Evolutionary conservation across 2,797 vertebrate species (phyloP), one percentile per base, ranked within the genome.

Genomic region (Lepus oiostolus): DNA sequence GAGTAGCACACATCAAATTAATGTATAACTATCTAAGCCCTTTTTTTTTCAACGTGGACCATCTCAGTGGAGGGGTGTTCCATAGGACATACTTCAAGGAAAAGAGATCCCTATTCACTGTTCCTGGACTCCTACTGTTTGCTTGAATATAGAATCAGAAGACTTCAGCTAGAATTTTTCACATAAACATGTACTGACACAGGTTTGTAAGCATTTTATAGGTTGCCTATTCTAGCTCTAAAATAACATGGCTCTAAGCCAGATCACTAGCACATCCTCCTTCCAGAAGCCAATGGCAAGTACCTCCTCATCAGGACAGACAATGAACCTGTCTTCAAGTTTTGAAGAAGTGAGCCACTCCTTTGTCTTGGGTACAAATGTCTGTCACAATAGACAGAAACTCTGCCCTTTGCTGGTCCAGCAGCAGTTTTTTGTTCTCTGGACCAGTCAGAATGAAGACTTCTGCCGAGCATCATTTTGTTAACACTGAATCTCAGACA

Each of bases 401-500:
- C 28, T 63, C 60, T 58, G 42, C 72, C 76, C 22, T 16, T 70
- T 76, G 38, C 42, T 12, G 17, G 52, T 71, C 70, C 42, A 47
- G 60, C 74, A 90, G 68, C 6, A 62, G 35, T 32, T 80, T 71
- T 63, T 32, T 67, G 32, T 35, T 42, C 54, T 93, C 50, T 68
- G 72, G 77, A 85, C 24, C 54, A 91, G 38, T 16, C 77, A 72
- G 54, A 90, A 86, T 38, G 72, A 94, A 86, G 74, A 85, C 50
- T 83, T 92, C 88, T 70, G 77, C 24, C 52, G 54, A 0, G 2
- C 0, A 32, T 65, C 42, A 77, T 91, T 93, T 60, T 93, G 42
- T 89, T 93, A 94, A 93, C 65, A 93, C 11, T 93, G 60, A 93
- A 95, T 75, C 38, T 35, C 77, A 89, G 93, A 89, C 2, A 91